Evolutionary conservation across 2,797 vertebrate species (phyloP), one percentile per base, ranked within the genome.

Genomic region (Lagodon rhomboides): DNA sequence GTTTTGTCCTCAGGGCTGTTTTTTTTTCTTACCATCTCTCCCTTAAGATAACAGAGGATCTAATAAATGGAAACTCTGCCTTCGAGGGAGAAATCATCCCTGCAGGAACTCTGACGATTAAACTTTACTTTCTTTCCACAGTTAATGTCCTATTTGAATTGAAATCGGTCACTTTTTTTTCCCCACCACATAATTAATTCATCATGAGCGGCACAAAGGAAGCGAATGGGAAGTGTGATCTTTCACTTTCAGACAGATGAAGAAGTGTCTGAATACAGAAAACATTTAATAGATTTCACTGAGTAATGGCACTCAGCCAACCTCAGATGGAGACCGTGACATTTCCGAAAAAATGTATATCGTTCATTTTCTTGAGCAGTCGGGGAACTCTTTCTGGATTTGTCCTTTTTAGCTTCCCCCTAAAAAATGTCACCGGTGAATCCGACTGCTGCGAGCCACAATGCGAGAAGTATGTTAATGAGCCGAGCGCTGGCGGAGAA

Each of bases 361-460:
- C 9, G 53, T 83, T 73, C 4, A 60, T 82, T 82, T 73, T 65
- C 63, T 23, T 73, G 53, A 20, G 11, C 62, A 53, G 61, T 68
- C 54, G 27, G 34, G 38, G 67, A 75, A 51, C 12, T 73, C 41
- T 59, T 50, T 58, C 43, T 62, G 68, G 53, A 51, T 80, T 60
- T 84, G 68, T 88, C 70, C 71, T 86, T 64, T 34, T 80, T 49
- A 58, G 66, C 61, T 65, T 6, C n/a, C n/a, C 56, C 18, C 27
- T 17, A 41, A 38, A 34, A 74, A 85, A 84, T 84, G 85, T 80
- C 83, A 75, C 25, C 27, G 2, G 27, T n/a, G 77, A 68, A 58
- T 58, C 25, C 30, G 43, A 38, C 18, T 2, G 68, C 61, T 73
- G 63, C 4, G 22, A 56, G 51, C 44, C 3, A 2, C 56, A 16